A percentile compares a stretch with the other conserved stretches of the same genome.
phyloP scores from a whole-genome alignment of 2,797 vertebrate genomes.

The Acanthurus tractus region DNA sequence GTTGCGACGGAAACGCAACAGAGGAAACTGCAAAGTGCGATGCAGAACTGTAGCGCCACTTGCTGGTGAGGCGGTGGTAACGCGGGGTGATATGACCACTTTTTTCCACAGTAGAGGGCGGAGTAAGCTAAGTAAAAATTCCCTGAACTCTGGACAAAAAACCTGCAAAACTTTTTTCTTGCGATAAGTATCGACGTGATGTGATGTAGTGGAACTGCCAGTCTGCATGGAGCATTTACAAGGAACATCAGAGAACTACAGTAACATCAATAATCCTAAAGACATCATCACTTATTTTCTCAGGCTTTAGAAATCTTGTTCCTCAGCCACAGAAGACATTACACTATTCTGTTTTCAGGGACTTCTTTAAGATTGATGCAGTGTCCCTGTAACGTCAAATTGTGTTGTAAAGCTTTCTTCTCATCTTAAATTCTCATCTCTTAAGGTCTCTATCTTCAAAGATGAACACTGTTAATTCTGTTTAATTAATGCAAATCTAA shows the following conservation, averaged over 20 bases:
- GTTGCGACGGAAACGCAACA: slow-evolving; percentile 41
- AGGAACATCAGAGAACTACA: too few species aligned
- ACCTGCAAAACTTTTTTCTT: background rate
- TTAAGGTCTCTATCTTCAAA: background rate
- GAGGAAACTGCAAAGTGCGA: background rate
- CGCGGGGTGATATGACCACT: accelerated
- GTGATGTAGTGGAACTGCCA: background rate
- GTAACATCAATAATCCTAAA: too few species aligned
- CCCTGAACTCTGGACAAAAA: background rate
- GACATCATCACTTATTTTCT: too few species aligned
- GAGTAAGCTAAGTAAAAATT: slow-evolving; percentile 16
- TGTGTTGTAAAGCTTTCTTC: too few species aligned
- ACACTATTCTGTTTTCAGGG: too few species aligned
- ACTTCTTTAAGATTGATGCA: too few species aligned
- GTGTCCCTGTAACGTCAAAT: too few species aligned
- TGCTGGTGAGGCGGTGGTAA: slow-evolving; percentile 58
- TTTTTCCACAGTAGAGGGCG: slow-evolving; percentile 52
- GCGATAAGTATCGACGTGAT: background rate
- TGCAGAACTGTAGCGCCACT: slow-evolving; percentile 47
- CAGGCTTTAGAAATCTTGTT: too few species aligned
- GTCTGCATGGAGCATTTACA: background rate
- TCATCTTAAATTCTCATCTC: background rate
- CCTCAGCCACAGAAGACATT: too few species aligned
- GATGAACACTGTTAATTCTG: too few species aligned
- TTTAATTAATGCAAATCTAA: background rate